Percentiles rank a stretch among this genome's conserved stretches.
phyloP scores from a whole-genome alignment of 1,140 invertebrate genomes.

The Elymnias hypermnestra region DNA sequence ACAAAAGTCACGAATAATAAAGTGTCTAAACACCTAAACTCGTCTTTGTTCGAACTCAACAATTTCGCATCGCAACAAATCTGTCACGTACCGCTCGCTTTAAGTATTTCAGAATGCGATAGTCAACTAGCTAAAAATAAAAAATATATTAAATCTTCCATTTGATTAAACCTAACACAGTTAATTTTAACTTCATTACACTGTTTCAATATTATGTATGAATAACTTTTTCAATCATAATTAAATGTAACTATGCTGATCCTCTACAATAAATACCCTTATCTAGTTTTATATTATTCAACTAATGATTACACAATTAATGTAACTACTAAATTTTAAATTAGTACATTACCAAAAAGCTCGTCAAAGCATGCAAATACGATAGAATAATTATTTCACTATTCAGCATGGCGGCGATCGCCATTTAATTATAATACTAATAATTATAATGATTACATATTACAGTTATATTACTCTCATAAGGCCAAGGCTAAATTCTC shows the following conservation, averaged over 20 bases:
- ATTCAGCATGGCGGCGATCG: conserved; percentile 64
- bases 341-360: conserved; percentile 75
- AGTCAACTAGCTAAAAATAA: conserved; percentile 74
- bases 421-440: conserved; percentile 46
- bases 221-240: conserved; percentile 64
- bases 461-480: conserved; percentile 69
- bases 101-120: conserved; percentile 46
- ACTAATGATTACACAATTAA: conserved; percentile 72
- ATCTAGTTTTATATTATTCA: conserved; percentile 66
- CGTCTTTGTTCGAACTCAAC: no score
- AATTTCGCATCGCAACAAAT: background rate
- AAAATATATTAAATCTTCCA: conserved; percentile 72
- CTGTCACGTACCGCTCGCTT: background rate
- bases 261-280: conserved; percentile 75
- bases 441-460: conserved; percentile 64
- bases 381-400: conserved; percentile 70
- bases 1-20: no score
- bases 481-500: conserved; percentile 76
- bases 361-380: conserved; percentile 75
- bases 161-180: conserved; percentile 64
- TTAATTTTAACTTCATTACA: conserved; percentile 60
- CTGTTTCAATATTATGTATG: conserved; percentile 67
- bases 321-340: conserved; percentile 72
- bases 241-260: conserved; percentile 67
- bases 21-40: no score